phyloP scores from a whole-genome alignment of 2,888 invertebrate species.

The Venusia cambrica region DNA sequence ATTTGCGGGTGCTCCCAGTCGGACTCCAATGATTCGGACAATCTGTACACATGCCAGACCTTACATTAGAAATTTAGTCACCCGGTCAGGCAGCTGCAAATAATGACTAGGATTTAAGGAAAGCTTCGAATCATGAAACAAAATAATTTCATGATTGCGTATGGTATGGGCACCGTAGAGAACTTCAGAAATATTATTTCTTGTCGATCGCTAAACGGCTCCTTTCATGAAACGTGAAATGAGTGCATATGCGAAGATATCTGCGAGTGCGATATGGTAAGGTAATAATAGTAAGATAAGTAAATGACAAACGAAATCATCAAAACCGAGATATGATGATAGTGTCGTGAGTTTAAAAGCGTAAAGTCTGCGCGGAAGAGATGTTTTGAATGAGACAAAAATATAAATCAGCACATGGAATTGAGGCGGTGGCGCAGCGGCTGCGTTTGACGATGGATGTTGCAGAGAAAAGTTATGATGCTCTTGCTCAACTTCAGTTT shows the following conservation, averaged over 20 bases:
- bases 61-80: constrained; percentile 33
- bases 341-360: constrained; percentile 20
- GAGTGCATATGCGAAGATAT: too few species aligned
- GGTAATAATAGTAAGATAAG: too few species aligned
- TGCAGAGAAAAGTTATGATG: constrained; percentile 5
- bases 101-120: too few species aligned
- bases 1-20: constrained; percentile 72
- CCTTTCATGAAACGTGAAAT: too few species aligned
- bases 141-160: too few species aligned
- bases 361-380: too few species aligned
- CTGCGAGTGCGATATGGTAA: too few species aligned
- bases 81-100: background rate
- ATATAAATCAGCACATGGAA: constrained; percentile 47
- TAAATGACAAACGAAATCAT: constrained; percentile 5
- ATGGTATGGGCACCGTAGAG: too few species aligned
- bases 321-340: constrained; percentile 11
- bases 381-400: constrained; percentile 32
- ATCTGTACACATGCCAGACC: constrained; percentile 64
- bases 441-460: constrained; percentile 11
- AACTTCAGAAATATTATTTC: too few species aligned
- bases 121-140: too few species aligned
- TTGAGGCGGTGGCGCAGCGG: constrained; percentile 17
- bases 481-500: too few species aligned
- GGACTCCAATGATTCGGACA: constrained; percentile 61
- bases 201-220: too few species aligned